Conservation (phyloP, 2,797 vertebrate species). For the Phoeniculus purpureus region DNA sequence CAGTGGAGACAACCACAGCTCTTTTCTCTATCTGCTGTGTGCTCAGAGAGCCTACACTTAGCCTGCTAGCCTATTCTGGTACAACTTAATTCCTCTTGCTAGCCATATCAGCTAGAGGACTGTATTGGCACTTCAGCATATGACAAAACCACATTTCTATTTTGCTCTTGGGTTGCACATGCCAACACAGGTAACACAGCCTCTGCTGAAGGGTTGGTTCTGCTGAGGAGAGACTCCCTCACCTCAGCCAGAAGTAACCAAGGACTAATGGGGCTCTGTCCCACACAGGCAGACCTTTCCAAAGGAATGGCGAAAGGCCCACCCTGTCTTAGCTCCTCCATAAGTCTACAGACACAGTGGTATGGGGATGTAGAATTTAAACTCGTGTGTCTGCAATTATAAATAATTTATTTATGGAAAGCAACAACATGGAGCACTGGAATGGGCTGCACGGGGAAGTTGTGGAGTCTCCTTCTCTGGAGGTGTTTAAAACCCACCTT, state of each 20-base stretch:
- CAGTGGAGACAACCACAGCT: background rate
- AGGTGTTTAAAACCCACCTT: too few relatives aligned
- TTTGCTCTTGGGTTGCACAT: background rate
- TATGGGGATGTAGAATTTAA: background rate
- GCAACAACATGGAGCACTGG: background rate
- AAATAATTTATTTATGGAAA: background rate
- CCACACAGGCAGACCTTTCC: background rate
- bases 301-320: background rate
- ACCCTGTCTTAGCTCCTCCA: fast-evolving
- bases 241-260: background rate
- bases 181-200: fast-evolving
- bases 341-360: background rate
- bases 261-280: background rate
- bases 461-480: too few relatives aligned
- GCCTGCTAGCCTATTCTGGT: background rate
- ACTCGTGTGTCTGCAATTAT: background rate
- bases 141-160: background rate
- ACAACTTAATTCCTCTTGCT: background rate
- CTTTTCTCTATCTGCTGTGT: background rate
- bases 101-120: background rate
- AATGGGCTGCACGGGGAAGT: too few relatives aligned
- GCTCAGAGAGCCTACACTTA: background rate
- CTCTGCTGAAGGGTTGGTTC: background rate
- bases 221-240: background rate
- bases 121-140: background rate